These are phyloP conservation scores for Chymomyza procnemis DNA, from an alignment of 2,888 invertebrate genomes.

Conservation along the genomic window DNA sequence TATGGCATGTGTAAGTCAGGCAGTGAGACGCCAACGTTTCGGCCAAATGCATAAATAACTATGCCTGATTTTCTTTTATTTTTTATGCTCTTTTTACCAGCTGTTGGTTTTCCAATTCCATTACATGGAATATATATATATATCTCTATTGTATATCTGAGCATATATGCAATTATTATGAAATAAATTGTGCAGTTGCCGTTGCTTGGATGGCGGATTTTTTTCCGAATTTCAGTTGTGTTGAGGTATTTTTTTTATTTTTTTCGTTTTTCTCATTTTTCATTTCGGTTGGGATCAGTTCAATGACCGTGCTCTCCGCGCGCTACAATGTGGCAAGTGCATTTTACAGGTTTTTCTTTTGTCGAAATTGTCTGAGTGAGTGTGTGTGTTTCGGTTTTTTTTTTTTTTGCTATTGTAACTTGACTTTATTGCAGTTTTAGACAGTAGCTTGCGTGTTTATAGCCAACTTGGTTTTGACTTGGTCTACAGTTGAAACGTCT, in stretches of 20 bases:
- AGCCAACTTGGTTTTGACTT: background rate
- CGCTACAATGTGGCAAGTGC: conserved; percentile 59
- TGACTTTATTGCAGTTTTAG: background rate
- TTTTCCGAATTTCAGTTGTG: background rate
- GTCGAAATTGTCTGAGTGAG: no score
- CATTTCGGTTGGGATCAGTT: conserved; percentile 33
- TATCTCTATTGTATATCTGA: background rate
- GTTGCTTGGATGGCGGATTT: conserved; percentile 53
- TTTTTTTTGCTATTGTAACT: conserved; percentile 39
- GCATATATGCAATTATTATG: conserved; percentile 64
- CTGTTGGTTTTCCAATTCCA: background rate
- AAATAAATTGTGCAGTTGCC: conserved; percentile 51
- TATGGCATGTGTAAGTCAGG: background rate
- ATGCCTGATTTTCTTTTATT: conserved; percentile 11
- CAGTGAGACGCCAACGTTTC: conserved; percentile 20
- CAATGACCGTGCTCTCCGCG: conserved; percentile 48
- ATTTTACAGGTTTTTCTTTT: conserved; percentile 59
- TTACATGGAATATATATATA: background rate
- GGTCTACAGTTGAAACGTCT: background rate
- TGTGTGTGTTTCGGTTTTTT: no score
- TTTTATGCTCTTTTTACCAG: background rate
- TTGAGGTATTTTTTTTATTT: background rate
- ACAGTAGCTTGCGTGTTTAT: conserved; percentile 47
- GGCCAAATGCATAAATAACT: conserved; percentile 44
- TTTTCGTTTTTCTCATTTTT: conserved; percentile 19